Conservation (phyloP, 2,113 vertebrate species). For the Prionailurus viverrinus region DNA sequence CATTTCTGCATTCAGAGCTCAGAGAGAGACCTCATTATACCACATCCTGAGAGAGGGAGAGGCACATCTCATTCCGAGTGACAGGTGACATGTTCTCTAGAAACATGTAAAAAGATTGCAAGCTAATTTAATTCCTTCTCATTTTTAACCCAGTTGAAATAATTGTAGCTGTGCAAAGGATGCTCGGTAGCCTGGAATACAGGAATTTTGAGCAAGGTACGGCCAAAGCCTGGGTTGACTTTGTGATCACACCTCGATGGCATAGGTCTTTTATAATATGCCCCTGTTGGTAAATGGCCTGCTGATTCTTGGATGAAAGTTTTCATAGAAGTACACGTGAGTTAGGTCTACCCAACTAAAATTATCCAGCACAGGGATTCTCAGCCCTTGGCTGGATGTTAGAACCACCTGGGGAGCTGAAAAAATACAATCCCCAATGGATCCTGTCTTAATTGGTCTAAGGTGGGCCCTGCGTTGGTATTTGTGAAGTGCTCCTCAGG, state of each 20-base stretch:
- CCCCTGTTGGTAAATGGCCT: background rate
- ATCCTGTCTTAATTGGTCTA: background rate
- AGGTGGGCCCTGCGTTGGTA: background rate
- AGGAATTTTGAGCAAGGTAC: background rate
- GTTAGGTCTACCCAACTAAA: background rate
- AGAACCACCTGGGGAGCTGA: background rate
- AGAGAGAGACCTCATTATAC: conserved; percentile 87
- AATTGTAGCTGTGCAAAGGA: conserved; percentile 67
- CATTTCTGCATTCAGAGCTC: conserved; percentile 86
- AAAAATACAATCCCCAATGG: background rate
- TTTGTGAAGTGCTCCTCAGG: background rate
- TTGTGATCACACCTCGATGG: background rate
- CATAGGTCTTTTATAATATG: background rate
- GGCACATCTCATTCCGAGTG: conserved; percentile 86
- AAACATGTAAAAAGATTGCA: conserved; percentile 78
- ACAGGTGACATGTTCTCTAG: conserved; percentile 87
- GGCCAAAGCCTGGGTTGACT: conserved; percentile 2
- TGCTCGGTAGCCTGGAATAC: background rate
- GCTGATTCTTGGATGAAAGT: background rate
- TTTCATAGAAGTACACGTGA: background rate
- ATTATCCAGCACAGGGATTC: background rate
- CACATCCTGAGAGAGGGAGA: conserved; percentile 88
- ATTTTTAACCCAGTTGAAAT: conserved; percentile 74
- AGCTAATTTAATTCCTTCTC: conserved; percentile 77
- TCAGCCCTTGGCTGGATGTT: background rate